phyloP scores from a whole-genome alignment of 2,113 vertebrate genomes.

The Manacus vitellinus region DNA sequence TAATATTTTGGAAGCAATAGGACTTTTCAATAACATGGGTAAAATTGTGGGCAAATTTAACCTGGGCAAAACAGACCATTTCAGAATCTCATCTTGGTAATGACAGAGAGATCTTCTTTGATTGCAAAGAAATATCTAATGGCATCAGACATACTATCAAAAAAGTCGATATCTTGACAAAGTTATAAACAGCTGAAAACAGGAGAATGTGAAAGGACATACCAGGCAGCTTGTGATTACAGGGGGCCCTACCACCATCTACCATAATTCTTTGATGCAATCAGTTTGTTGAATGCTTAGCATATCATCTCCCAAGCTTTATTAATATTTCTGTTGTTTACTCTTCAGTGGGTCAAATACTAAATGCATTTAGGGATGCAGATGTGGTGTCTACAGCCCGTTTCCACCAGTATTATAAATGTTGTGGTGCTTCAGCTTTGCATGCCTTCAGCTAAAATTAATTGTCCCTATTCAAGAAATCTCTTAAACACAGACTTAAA shows the following conservation, averaged over 20 bases:
- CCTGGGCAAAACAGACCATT: not conserved
- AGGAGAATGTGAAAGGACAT: not conserved
- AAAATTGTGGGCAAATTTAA: not conserved
- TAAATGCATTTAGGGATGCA: not conserved
- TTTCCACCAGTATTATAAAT: not conserved
- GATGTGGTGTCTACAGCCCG: not conserved
- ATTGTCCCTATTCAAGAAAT: not conserved
- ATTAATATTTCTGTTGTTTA: not conserved
- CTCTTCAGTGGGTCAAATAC: not conserved
- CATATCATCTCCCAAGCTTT: not conserved
- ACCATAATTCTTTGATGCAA: not conserved
- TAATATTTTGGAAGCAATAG: not conserved
- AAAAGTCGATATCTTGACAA: not conserved
- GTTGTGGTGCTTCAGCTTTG: not conserved
- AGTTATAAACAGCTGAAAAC: not conserved
- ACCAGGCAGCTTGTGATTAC: not conserved
- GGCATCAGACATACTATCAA: not conserved
- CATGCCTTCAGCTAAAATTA: not conserved
- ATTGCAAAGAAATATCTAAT: not conserved
- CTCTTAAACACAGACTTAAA: not conserved
- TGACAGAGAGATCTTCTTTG: not conserved
- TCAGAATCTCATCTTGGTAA: not conserved
- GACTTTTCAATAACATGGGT: not conserved
- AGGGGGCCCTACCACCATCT: not conserved
- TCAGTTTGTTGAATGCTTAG: not conserved